A percentile compares a stretch with the other conserved stretches of the same genome.
Evolutionary conservation across 2,797 vertebrate genomes (phyloP).

Genomic region (Strix occidentalis): DNA sequence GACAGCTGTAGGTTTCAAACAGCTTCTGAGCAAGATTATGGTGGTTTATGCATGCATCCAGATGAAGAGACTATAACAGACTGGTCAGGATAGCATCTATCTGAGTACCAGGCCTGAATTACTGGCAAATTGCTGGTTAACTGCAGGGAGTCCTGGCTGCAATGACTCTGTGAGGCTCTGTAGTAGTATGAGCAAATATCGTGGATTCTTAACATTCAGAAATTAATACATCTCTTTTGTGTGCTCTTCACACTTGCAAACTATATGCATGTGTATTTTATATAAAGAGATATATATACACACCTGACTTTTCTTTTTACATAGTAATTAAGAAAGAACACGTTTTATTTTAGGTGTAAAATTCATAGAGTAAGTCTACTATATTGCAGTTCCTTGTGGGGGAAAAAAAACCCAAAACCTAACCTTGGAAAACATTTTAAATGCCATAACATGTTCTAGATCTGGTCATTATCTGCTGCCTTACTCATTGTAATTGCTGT

Average conservation of each 20-base stretch:
- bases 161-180: background rate
- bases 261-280: background rate
- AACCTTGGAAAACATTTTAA: background rate
- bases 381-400: background rate
- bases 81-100: background rate
- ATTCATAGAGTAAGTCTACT: background rate
- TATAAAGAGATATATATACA: too few relatives aligned
- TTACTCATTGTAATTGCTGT: background rate
- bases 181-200: background rate
- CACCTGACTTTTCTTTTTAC: background rate
- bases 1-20: background rate
- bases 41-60: background rate
- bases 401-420: fast-evolving
- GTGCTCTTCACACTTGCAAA: background rate
- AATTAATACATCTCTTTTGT: background rate
- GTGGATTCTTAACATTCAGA: background rate
- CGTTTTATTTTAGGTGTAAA: background rate
- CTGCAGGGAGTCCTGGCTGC: background rate
- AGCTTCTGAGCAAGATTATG: background rate
- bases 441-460: background rate
- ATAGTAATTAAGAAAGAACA: background rate
- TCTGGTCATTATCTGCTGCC: background rate
- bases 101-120: too few relatives aligned
- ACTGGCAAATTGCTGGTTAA: background rate
- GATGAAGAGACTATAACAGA: too few relatives aligned